Evolutionary conservation across 1,140 invertebrate species (phyloP).

Genomic region (Drosophila biarmipes): DNA sequence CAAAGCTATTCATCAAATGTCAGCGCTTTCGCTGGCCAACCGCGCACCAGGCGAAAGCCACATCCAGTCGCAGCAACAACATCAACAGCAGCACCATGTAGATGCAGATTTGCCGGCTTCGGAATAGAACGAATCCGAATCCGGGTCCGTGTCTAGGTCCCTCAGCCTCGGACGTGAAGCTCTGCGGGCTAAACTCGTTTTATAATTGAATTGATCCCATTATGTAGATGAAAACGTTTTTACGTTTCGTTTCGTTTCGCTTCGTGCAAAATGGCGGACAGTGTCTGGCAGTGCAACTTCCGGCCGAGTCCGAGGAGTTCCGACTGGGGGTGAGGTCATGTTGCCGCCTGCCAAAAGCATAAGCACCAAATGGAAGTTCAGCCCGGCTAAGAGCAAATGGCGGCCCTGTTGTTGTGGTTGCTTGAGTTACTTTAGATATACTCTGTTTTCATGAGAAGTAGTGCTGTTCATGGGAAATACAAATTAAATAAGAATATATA

Average conservation of each 20-base stretch:
- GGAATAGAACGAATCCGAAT: conserved; percentile 21
- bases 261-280: conserved; percentile 72
- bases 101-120: conserved; percentile 36
- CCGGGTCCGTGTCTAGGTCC: conserved; percentile 39
- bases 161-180: conserved; percentile 46
- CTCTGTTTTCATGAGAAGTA: conserved; percentile 3
- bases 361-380: conserved; percentile 69
- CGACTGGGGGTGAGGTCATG: conserved; percentile 5
- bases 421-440: conserved; percentile 24
- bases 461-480: neutral
- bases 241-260: conserved; percentile 65
- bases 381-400: conserved; percentile 37
- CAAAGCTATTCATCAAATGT: conserved; percentile 77
- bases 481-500: too few species aligned
- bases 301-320: conserved; percentile 33
- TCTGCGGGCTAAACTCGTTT: conserved; percentile 67
- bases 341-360: conserved; percentile 51
- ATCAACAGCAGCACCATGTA: conserved; percentile 23
- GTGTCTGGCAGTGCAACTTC: conserved; percentile 62
- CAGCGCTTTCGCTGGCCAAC: conserved; percentile 59
- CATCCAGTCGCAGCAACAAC: conserved; percentile 25
- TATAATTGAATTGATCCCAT: conserved; percentile 82
- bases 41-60: conserved; percentile 45
- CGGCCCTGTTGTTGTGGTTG: conserved; percentile 29
- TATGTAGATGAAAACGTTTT: conserved; percentile 81